Base-by-base conservation (phyloP, 2,888 invertebrate species). In the Strigamia transsilvanica region DNA sequence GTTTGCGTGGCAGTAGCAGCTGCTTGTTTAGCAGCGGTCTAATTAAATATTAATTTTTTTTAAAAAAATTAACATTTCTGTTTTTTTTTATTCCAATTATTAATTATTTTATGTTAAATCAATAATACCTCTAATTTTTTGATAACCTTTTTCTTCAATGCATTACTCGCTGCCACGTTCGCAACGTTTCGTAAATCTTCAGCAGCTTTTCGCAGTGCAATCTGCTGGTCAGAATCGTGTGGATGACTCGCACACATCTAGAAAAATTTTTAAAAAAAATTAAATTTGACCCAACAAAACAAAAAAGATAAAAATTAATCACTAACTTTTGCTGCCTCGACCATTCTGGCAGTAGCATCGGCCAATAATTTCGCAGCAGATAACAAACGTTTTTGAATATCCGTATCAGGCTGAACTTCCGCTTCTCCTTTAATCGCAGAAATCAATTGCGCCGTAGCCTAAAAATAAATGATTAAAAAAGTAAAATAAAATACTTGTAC, bases 281-380 rank as follows among this genome's bases (percentile, higher is more conserved):
- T 13, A 73, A 73, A 73, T 5, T n/a, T 73, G 61, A 3, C 21
- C 7, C 61, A 56, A 56, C 61, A 34, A 51, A 6, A 7, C 4
- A n/a, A n/a, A 21, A 9, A 2, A 7, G 2, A 23, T 9, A 73
- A 32, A 32, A 12, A 79, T 5, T 32, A 79, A 38, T 32, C 2
- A 18, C 32, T 18, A 83, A 88, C 89, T 83, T 98, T 91, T 0
- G 98, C 98, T 0, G 98, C 97, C 88, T 99, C 98, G 32, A 99
- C 98, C 93, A 99, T 94, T 85, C 94, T 92, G 0, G 98, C 95
- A 0, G 99, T 99, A 0, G 99, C 99, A 88, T 99, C 98, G 0
- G 99, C 99, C 15, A 91, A 87, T 56, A 94, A 91, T 87, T 98
- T 98, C 18, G 99, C 99, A 0, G 99, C 99, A 0, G 96, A 96